phyloP scores from a whole-genome alignment of 2,113 vertebrate genomes.

The Toxotes jaculatrix region DNA sequence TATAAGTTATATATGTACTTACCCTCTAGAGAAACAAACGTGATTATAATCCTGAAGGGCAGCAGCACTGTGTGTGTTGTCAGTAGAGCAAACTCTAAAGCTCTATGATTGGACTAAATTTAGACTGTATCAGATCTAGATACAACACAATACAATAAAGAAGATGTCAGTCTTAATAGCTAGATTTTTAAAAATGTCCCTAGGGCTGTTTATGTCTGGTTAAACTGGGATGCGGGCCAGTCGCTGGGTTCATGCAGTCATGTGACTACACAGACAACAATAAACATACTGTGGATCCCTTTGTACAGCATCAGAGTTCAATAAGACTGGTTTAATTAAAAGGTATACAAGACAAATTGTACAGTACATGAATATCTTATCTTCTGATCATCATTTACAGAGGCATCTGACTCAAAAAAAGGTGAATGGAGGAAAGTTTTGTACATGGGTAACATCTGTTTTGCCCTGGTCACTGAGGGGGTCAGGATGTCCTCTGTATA shows the following conservation, averaged over 20 bases:
- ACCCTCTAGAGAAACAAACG: not conserved
- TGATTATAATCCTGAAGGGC: not conserved
- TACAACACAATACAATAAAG: not conserved
- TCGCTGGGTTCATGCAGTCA: not conserved
- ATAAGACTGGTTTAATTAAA: slow-evolving; percentile 5
- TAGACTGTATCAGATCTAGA: not conserved
- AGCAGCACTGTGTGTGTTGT: too few species aligned
- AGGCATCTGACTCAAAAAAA: not conserved
- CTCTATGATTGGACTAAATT: not conserved
- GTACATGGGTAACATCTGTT: not conserved
- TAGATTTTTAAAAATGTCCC: not conserved
- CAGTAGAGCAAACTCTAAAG: not conserved
- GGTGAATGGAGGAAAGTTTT: not conserved
- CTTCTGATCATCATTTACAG: not conserved
- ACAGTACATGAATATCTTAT: not conserved
- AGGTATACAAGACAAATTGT: not conserved
- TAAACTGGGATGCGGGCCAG: not conserved
- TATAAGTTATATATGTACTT: not conserved
- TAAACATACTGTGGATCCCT: not conserved
- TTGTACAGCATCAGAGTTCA: not conserved
- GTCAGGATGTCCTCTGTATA: not conserved
- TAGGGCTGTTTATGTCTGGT: not conserved
- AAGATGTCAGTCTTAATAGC: not conserved
- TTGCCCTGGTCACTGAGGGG: not conserved
- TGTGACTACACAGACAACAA: not conserved